These are phyloP conservation scores for Gari tellinella DNA, from an alignment of 2,888 invertebrate genomes.

Conservation along the genomic window DNA sequence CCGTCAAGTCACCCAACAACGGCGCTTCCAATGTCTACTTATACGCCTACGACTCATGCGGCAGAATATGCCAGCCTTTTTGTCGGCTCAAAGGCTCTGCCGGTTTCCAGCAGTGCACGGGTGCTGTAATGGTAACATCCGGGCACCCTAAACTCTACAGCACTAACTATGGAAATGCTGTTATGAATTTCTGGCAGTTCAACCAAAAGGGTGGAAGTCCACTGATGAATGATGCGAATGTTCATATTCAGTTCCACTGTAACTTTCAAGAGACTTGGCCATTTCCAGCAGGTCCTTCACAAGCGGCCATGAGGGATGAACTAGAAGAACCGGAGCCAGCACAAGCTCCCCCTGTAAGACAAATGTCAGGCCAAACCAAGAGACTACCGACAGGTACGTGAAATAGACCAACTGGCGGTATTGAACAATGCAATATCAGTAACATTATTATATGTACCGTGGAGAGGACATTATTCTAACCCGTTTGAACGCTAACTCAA, in stretches of 20 bases:
- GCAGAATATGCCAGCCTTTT: constrained; percentile 64
- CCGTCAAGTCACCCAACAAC: constrained; percentile 69
- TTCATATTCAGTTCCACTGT: constrained; percentile 67
- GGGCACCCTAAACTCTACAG: constrained; percentile 62
- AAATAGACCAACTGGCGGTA: too few species aligned
- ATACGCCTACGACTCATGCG: constrained; percentile 67
- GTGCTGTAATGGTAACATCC: constrained; percentile 61
- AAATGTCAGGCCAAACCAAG: too few species aligned
- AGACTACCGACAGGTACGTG: too few species aligned
- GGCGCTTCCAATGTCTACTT: constrained; percentile 58
- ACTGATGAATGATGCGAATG: constrained; percentile 42
- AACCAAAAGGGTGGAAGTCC: constrained; percentile 51
- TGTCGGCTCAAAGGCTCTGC: constrained; percentile 50
- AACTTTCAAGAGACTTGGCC: constrained; percentile 65
- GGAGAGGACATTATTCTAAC: too few species aligned
- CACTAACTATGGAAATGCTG: constrained; percentile 62
- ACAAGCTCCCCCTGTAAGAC: neutral
- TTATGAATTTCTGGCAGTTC: constrained; percentile 62
- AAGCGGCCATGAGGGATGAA: neutral
- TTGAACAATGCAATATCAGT: too few species aligned
- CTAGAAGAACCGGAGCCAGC: neutral
- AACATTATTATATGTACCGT: too few species aligned
- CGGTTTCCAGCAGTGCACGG: constrained; percentile 55
- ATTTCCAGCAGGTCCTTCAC: constrained; percentile 21
- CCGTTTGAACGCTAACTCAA: too few species aligned